Percentiles rank a stretch among this genome's conserved stretches.
Evolutionary conservation across 2,113 vertebrate species (phyloP).

Genomic region (Balaenoptera acutorostrata): DNA sequence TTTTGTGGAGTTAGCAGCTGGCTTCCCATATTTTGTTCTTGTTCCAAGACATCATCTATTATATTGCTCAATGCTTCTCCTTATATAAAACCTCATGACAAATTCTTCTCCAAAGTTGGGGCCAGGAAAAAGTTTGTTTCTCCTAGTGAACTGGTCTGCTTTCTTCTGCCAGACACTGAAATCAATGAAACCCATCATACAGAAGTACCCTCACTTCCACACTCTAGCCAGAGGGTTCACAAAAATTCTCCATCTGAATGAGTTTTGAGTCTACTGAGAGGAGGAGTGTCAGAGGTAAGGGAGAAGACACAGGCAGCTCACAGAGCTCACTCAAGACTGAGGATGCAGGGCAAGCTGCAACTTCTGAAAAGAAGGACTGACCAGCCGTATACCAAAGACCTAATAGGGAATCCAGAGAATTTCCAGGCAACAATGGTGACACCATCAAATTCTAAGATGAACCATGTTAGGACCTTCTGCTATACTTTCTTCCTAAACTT

Average conservation of each 20-base stretch:
- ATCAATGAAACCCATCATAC: not conserved
- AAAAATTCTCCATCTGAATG: not conserved
- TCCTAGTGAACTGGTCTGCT: not conserved
- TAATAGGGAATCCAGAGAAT: not conserved
- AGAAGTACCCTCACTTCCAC: not conserved
- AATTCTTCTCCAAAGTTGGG: conserved; percentile 23
- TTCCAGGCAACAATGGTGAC: not conserved
- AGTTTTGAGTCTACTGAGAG: not conserved
- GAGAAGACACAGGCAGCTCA: not conserved
- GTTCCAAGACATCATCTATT: conserved; percentile 39
- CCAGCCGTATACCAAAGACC: not conserved
- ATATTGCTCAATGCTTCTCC: conserved; percentile 7
- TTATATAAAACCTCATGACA: conserved; percentile 40
- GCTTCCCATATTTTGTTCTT: conserved; percentile 44
- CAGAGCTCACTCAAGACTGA: not conserved
- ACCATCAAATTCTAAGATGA: not conserved
- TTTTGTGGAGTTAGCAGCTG: conserved; percentile 46
- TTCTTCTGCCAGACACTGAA: conserved; percentile 12
- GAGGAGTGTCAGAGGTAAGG: not conserved
- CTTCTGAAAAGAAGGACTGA: not conserved
- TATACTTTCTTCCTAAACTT: not conserved
- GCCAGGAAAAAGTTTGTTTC: conserved; percentile 14
- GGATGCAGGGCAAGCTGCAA: not conserved
- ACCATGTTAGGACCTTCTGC: not conserved
- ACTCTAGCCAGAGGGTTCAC: not conserved